Evolutionary conservation across 2,113 vertebrate species (phyloP).

Genomic region (Xiphophorus hellerii): DNA sequence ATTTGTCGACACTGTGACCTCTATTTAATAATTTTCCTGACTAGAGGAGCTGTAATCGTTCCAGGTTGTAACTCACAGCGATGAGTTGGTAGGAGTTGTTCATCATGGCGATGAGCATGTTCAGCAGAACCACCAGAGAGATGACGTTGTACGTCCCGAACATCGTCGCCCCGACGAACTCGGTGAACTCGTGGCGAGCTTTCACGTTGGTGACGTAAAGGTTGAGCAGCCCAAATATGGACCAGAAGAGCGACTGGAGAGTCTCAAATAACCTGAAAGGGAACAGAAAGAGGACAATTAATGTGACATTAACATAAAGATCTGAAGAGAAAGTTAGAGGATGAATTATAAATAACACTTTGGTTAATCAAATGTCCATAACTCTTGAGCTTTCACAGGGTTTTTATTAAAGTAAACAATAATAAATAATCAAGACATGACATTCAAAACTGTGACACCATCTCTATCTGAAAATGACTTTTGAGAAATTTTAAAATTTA

Average conservation of each 20-base stretch:
- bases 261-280: slow-evolving; percentile 91
- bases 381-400: no score
- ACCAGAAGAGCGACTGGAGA: slow-evolving; percentile 98
- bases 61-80: slow-evolving; percentile 78
- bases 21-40: neutral
- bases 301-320: neutral
- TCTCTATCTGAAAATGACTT: neutral
- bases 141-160: slow-evolving; percentile 98
- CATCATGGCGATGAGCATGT: slow-evolving; percentile 99
- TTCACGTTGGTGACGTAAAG: slow-evolving; percentile 96
- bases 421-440: no score
- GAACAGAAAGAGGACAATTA: no score
- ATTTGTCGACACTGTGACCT: no score
- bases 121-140: slow-evolving; percentile 95
- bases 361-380: no score
- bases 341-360: no score
- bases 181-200: slow-evolving; percentile 95
- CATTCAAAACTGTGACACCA: no score
- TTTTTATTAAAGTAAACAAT: no score
- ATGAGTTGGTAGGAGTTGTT: slow-evolving; percentile 99
- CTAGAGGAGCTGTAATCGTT: neutral
- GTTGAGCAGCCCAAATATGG: slow-evolving; percentile 93
- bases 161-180: slow-evolving; percentile 97
- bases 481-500: neutral
- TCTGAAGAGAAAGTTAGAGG: no score